Percentiles rank a stretch among this genome's conserved stretches.
phyloP scores from a whole-genome alignment of 30 jellyfish, hydroid and myxozoan genomes.

The Turritopsis rubra region DNA sequence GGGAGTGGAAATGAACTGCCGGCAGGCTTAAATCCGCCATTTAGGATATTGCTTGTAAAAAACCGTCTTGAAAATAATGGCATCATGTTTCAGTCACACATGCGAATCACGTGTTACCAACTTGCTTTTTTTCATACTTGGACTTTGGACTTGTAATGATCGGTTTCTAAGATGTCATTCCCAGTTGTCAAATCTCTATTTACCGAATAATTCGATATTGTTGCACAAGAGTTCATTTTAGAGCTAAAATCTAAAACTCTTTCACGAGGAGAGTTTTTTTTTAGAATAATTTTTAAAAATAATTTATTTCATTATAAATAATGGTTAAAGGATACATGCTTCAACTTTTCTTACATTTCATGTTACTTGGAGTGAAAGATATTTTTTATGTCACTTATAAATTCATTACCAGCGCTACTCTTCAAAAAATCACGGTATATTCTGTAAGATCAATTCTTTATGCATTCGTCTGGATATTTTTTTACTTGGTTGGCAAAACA shows the following conservation, averaged over 20 bases:
- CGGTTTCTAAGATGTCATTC: too few relatives aligned
- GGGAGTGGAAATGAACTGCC: too few relatives aligned
- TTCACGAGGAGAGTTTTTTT: neutral
- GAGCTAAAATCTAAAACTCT: neutral
- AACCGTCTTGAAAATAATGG: neutral
- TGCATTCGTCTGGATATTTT: neutral
- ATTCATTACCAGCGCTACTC: slow-evolving; percentile 9
- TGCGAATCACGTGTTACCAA: neutral
- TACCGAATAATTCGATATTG: neutral
- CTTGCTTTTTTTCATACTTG: neutral
- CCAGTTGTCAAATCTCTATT: neutral
- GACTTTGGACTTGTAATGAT: neutral
- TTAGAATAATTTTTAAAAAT: neutral
- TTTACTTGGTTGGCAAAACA: slow-evolving; percentile 8
- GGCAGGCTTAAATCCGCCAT: too few relatives aligned
- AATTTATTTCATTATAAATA: neutral
- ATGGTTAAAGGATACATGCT: slow-evolving; percentile 1
- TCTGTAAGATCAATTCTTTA: neutral
- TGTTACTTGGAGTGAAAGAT: neutral
- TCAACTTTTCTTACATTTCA: neutral
- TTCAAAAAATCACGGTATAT: slow-evolving; percentile 6
- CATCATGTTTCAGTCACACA: neutral
- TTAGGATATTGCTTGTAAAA: too few relatives aligned
- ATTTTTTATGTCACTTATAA: neutral
- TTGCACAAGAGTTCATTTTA: neutral